These are phyloP conservation scores for Hepsetus odoe DNA, from an alignment of 2,113 vertebrate genomes.

Conservation along the genomic window DNA sequence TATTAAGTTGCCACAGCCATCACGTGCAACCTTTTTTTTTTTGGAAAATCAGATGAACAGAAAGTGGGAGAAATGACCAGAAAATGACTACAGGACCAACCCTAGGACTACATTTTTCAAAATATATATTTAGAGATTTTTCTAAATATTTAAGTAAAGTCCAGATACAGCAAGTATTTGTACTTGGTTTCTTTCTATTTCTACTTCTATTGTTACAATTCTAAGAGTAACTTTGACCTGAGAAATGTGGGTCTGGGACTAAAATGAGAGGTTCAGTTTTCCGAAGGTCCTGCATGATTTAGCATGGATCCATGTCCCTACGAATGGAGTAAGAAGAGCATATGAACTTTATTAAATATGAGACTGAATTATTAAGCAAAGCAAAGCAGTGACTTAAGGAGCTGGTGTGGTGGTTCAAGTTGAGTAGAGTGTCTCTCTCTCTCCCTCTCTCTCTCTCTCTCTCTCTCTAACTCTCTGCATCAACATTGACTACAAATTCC, in stretches of 20 bases:
- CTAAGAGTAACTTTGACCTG: not conserved
- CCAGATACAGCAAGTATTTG: too few relatives aligned
- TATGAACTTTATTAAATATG: constrained; percentile 30
- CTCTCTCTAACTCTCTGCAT: constrained; percentile 49
- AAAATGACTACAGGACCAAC: too few relatives aligned
- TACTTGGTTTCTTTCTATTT: too few relatives aligned
- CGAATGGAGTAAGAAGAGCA: not conserved
- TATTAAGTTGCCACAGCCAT: too few relatives aligned
- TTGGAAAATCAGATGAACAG: too few relatives aligned
- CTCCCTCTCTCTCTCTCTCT: constrained; percentile 49
- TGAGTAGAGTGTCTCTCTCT: constrained; percentile 58
- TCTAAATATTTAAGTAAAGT: too few relatives aligned
- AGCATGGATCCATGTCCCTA: constrained; percentile 4
- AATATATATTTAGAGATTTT: too few relatives aligned
- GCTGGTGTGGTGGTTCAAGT: constrained; percentile 61
- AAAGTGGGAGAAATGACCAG: too few relatives aligned
- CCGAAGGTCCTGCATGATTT: constrained; percentile 23
- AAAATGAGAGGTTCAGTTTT: not conserved
- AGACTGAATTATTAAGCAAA: constrained; percentile 27
- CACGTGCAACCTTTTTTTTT: too few relatives aligned
- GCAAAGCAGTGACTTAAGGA: constrained; percentile 16
- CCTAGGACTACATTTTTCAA: too few relatives aligned
- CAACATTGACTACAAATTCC: constrained; percentile 63
- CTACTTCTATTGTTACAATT: too few relatives aligned
- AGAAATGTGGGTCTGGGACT: constrained; percentile 1